Evolutionary conservation across 2,888 invertebrate species (phyloP).

Genomic region (Lordiphosa andalusiaca): DNA sequence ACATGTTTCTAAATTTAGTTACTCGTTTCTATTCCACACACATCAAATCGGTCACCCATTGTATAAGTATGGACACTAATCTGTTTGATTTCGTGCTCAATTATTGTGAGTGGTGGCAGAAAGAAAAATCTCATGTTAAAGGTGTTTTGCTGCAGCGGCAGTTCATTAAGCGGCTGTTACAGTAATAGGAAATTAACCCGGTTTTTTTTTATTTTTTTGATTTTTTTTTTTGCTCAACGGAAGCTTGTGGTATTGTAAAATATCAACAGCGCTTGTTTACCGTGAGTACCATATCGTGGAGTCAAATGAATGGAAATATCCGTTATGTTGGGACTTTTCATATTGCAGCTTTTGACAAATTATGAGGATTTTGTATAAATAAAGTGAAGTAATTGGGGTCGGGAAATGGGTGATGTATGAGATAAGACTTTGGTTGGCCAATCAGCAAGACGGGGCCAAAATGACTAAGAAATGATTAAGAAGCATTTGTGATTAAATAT

Average conservation of each 20-base stretch:
- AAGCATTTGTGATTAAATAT: no score
- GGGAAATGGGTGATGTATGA: background rate
- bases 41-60: constrained; percentile 41
- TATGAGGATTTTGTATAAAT: background rate
- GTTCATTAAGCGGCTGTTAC: constrained; percentile 64
- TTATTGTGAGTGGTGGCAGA: constrained; percentile 30
- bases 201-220: constrained; percentile 35
- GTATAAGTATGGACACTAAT: constrained; percentile 45
- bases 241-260: constrained; percentile 53
- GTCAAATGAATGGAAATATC: constrained; percentile 46
- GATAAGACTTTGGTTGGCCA: background rate
- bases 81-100: constrained; percentile 49
- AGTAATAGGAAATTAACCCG: constrained; percentile 70
- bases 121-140: constrained; percentile 28
- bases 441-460: no score
- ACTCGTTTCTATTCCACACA: constrained; percentile 51
- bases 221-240: constrained; percentile 37
- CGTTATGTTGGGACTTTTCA: constrained; percentile 20
- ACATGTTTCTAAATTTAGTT: constrained; percentile 62
- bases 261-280: constrained; percentile 32
- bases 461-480: no score
- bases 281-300: constrained; percentile 43
- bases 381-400: background rate
- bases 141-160: constrained; percentile 47
- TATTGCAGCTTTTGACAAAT: constrained; percentile 1